A percentile compares a stretch with the other conserved stretches of the same genome.
Evolutionary conservation across 1,140 invertebrate species (phyloP).

Genomic region (Tribolium madens): DNA sequence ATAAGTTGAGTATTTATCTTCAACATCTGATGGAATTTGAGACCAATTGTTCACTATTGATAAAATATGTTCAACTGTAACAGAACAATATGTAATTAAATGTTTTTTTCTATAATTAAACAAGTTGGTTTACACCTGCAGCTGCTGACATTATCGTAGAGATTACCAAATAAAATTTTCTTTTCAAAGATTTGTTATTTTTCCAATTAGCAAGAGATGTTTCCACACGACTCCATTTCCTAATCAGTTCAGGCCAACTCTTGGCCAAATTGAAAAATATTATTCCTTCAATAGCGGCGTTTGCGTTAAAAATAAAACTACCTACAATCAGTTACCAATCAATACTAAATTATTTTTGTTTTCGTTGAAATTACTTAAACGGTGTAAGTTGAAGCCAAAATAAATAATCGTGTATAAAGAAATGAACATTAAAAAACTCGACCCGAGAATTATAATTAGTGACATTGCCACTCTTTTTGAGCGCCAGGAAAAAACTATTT

Average conservation of each 20-base stretch:
- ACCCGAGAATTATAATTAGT: not conserved
- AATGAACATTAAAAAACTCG: not conserved
- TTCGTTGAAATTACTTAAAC: not conserved
- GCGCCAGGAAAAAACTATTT: not conserved
- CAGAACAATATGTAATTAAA: not conserved
- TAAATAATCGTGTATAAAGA: not conserved
- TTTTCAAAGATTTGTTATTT: not conserved
- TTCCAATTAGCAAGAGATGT: not conserved
- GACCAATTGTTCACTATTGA: conserved; percentile 3
- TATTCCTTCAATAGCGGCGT: not conserved
- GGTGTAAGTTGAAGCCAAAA: not conserved
- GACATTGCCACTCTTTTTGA: not conserved
- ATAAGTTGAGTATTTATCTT: not conserved
- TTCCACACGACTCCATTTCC: conserved; percentile 16
- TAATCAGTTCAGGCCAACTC: conserved; percentile 10
- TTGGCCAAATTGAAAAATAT: conserved; percentile 23
- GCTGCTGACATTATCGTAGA: not conserved
- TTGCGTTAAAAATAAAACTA: conserved; percentile 28
- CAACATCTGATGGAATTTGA: not conserved
- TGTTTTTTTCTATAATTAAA: not conserved
- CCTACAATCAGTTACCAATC: not conserved
- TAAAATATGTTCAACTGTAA: conserved; percentile 33
- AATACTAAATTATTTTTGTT: not conserved
- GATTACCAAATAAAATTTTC: not conserved
- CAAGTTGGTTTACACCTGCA: not conserved